Conservation (phyloP, 2,888 invertebrate species). For the Luperina testacea region DNA sequence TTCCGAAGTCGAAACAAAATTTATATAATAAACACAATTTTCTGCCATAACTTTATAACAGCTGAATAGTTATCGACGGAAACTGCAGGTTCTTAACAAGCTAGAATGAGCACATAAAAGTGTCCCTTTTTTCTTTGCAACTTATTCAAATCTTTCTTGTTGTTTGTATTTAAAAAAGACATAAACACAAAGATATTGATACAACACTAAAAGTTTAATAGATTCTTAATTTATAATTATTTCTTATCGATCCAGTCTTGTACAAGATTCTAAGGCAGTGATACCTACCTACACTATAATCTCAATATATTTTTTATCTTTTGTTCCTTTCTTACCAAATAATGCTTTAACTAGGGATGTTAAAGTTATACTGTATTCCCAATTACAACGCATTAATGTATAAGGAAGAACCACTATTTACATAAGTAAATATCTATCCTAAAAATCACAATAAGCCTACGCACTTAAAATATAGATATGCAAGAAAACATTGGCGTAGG, state of each 20-base stretch:
- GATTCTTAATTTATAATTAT: conserved; percentile 37
- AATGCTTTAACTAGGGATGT: conserved; percentile 9
- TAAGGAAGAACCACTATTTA: conserved; percentile 27
- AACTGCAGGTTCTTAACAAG: conserved; percentile 54
- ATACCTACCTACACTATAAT: conserved; percentile 39
- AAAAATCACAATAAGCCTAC: conserved; percentile 61
- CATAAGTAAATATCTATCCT: conserved; percentile 30
- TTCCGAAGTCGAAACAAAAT: conserved; percentile 67
- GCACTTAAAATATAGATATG: conserved; percentile 41
- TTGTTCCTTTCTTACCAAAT: conserved; percentile 23
- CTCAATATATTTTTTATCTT: conserved; percentile 26
- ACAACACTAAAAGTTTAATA: background rate
- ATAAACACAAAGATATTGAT: conserved; percentile 24
- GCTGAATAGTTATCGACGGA: conserved; percentile 57
- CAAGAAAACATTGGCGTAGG: conserved; percentile 75
- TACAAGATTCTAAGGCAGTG: conserved; percentile 55
- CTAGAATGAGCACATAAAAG: conserved; percentile 57
- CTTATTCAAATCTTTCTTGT: conserved; percentile 21
- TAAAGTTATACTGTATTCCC: background rate
- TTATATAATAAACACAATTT: conserved; percentile 66
- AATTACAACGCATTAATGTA: conserved; percentile 20
- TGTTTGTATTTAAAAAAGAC: conserved; percentile 17
- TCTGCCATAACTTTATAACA: conserved; percentile 58
- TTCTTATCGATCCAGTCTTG: conserved; percentile 63
- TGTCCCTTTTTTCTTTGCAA: conserved; percentile 16